phyloP scores from a whole-genome alignment of 2,888 invertebrate species.

The Cabera pusaria region DNA sequence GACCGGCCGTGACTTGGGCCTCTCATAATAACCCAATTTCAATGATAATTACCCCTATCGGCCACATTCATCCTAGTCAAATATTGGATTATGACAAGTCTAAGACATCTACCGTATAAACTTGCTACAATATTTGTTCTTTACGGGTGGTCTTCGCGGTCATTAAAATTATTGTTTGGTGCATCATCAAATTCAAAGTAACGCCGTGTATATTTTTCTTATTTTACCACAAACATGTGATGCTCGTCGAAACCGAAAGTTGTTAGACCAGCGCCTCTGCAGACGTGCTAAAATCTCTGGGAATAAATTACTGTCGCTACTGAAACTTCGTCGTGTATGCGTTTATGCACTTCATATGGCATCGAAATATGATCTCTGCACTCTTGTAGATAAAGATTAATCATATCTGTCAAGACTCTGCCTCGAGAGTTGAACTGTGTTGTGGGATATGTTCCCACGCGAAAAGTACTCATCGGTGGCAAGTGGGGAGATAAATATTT shows the following conservation, averaged over 20 bases:
- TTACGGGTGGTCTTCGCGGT: slow-evolving; percentile 46
- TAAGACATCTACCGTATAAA: slow-evolving; percentile 27
- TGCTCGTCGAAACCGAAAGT: slow-evolving; percentile 48
- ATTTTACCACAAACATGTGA: slow-evolving; percentile 22
- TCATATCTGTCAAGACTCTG: slow-evolving; percentile 27
- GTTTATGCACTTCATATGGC: slow-evolving; percentile 13
- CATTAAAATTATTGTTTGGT: slow-evolving; percentile 32
- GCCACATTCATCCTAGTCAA: slow-evolving; percentile 38
- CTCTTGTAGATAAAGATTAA: slow-evolving; percentile 24
- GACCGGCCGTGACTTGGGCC: slow-evolving; percentile 31
- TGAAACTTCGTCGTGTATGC: slow-evolving; percentile 24
- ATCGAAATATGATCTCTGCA: slow-evolving; percentile 27
- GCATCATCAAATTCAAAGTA: slow-evolving; percentile 27
- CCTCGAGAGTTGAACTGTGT: slow-evolving; percentile 25
- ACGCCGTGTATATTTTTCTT: slow-evolving; percentile 21
- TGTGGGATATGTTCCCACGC: slow-evolving; percentile 64
- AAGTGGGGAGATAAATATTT: slow-evolving; percentile 78
- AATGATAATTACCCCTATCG: slow-evolving; percentile 41
- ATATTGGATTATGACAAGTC: slow-evolving; percentile 35
- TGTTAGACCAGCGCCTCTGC: slow-evolving; percentile 38
- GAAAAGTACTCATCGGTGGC: slow-evolving; percentile 62
- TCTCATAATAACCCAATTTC: slow-evolving; percentile 33
- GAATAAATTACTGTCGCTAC: slow-evolving; percentile 44
- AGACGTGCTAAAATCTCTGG: slow-evolving; percentile 65
- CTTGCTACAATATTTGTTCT: slow-evolving; percentile 32